These are phyloP conservation scores for Eretmochelys imbricata DNA, from an alignment of 2,113 vertebrate species.

Conservation along the genomic window DNA sequence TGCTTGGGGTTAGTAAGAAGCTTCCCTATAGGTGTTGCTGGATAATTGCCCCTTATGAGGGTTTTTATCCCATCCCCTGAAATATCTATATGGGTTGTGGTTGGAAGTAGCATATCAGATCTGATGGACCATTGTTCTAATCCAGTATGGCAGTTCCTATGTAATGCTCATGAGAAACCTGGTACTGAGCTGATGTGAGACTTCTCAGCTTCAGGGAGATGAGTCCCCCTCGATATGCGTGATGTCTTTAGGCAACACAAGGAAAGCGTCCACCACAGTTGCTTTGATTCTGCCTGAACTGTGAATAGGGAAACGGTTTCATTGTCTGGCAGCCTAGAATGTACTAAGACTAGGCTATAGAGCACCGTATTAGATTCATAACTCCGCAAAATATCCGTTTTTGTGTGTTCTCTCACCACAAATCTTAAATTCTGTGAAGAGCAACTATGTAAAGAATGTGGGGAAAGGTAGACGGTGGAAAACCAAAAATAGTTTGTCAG, in stretches of 20 bases:
- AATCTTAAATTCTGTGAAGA: neutral
- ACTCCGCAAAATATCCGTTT: neutral
- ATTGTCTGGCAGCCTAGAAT: neutral
- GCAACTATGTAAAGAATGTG: neutral
- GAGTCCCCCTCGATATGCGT: constrained; percentile 4
- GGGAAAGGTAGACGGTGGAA: neutral
- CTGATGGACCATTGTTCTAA: neutral
- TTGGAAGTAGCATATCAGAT: neutral
- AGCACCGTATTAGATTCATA: neutral
- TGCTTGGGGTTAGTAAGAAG: neutral
- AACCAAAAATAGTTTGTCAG: neutral
- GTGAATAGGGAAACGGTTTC: neutral
- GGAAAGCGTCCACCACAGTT: neutral
- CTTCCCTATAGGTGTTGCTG: neutral
- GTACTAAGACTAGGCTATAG: neutral
- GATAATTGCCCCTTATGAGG: neutral
- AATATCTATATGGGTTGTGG: neutral
- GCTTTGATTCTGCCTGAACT: neutral
- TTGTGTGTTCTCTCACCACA: neutral
- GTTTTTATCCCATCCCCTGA: neutral
- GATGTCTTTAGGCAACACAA: neutral
- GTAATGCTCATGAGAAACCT: neutral
- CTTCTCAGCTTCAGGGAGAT: constrained; percentile 42
- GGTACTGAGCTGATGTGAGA: constrained; percentile 29
- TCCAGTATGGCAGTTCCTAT: constrained; percentile 1